Base-by-base conservation (phyloP, 1,140 invertebrate genomes). In the Antheraea pernyi region DNA sequence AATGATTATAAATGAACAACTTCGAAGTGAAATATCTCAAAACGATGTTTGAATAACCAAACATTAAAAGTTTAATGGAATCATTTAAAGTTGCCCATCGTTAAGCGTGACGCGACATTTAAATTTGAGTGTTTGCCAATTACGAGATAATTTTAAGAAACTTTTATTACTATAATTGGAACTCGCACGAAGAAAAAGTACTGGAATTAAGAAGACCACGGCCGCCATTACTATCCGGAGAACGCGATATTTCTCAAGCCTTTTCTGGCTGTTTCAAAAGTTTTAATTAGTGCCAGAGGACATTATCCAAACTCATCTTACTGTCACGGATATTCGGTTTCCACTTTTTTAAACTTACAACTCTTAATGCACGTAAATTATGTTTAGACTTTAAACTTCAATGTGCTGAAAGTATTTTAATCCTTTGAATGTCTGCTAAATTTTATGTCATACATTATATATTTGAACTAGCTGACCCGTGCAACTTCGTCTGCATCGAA, bases 231-330 rank as follows among this genome's bases (percentile, higher is more conserved):
- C 87, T 88, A 90, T 85, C 85, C 83, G 76, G 71, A 76, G 78
- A 88, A 89, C 71, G 88, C 84, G 78, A 91, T 91, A 88, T 89
- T 90, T 89, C 82, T 88, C 83, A 88, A 90, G 85, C 88, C 89
- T 89, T 91, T 90, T 89, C 83, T 79, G 78, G 79, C 72, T 78
- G 82, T 82, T 86, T 79, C 78, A 73, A 86, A 91, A 90, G 87
- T 91, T 91, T 91, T 91, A 91, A 91, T 91, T 91, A 90, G 88
- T 91, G 88, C 85, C 89, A 85, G 87, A 88, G 88, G 89, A 91
- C 85, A 89, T 89, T 90, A 90, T 85, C 83, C 88, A 80, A 73
- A 72, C 79, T 82, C 83, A 83, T 85, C 81, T 77, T 81, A 79
- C 83, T 82, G 81, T 80, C 78, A 79, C 78, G 68, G 70, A 71